phyloP scores from a whole-genome alignment of 2,797 vertebrate species.

The Eulemur coronatus region DNA sequence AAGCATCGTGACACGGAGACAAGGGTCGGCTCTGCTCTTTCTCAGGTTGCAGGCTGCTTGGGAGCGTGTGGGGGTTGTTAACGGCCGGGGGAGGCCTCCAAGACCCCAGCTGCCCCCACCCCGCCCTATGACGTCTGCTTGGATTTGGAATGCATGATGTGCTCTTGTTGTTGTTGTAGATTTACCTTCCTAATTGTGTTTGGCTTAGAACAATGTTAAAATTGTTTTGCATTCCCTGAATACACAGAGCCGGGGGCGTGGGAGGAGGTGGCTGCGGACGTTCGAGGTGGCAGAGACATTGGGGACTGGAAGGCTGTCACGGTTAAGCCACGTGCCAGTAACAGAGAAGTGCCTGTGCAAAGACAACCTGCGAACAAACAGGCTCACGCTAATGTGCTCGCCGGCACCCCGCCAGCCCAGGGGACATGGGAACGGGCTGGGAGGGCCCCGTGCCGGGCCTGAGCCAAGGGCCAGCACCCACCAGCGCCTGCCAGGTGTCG shows the following conservation, averaged over 20 bases:
- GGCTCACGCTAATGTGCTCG: accelerated
- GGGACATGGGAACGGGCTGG: accelerated
- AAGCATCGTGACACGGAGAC: not conserved
- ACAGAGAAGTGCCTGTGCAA: not conserved
- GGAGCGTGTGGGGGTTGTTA: accelerated
- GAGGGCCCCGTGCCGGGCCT: not conserved
- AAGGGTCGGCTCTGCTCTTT: not conserved
- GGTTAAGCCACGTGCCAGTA: not conserved
- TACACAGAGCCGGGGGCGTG: not conserved
- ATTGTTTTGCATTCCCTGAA: conserved; percentile 14
- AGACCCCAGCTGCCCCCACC: not conserved
- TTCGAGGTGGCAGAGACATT: not conserved
- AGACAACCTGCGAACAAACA: not conserved
- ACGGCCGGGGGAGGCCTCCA: accelerated
- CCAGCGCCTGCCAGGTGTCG: accelerated
- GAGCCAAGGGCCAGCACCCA: accelerated
- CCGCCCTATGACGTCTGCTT: not conserved
- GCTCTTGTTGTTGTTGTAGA: not conserved
- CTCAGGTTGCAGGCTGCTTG: not conserved
- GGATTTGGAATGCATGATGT: not conserved
- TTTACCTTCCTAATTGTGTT: conserved; percentile 41
- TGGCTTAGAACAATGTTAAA: conserved; percentile 42
- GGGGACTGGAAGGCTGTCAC: not conserved
- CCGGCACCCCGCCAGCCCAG: accelerated
- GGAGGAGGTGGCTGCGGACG: conserved; percentile 28